phyloP scores from a whole-genome alignment of 2,113 vertebrate genomes.

The Asarcornis scutulata region DNA sequence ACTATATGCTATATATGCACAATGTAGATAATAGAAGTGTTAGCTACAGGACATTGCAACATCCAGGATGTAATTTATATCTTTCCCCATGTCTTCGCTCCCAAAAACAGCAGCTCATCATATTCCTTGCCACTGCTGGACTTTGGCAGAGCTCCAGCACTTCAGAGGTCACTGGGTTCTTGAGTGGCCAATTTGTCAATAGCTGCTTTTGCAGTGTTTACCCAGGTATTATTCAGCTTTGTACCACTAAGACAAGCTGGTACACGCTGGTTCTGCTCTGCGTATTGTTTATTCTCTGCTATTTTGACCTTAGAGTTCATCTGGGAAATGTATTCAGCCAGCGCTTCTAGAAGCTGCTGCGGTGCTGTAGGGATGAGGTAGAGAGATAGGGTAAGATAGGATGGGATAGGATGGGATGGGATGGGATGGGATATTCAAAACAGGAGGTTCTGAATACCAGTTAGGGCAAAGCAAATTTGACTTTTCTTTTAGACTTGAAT shows the following conservation, averaged over 20 bases:
- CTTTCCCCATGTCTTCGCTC: not conserved
- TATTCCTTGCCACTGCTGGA: not conserved
- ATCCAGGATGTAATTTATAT: not conserved
- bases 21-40: not conserved
- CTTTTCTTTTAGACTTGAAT: not conserved
- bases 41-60: not conserved
- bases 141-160: not conserved
- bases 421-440: not conserved
- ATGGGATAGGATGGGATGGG: not conserved
- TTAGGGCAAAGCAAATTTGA: not conserved
- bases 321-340: not conserved
- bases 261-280: not conserved
- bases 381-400: not conserved
- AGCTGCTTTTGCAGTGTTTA: constrained; percentile 14
- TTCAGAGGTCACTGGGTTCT: not conserved
- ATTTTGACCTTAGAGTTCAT: not conserved
- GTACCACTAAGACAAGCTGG: not conserved
- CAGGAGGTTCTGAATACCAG: not conserved
- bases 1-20: not conserved
- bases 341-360: not conserved
- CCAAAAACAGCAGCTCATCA: not conserved
- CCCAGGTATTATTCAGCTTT: not conserved
- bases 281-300: not conserved
- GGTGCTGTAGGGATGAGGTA: not conserved
- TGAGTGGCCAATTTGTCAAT: not conserved